phyloP scores from a whole-genome alignment of 2,113 vertebrate species.

The Chionomys nivalis region DNA sequence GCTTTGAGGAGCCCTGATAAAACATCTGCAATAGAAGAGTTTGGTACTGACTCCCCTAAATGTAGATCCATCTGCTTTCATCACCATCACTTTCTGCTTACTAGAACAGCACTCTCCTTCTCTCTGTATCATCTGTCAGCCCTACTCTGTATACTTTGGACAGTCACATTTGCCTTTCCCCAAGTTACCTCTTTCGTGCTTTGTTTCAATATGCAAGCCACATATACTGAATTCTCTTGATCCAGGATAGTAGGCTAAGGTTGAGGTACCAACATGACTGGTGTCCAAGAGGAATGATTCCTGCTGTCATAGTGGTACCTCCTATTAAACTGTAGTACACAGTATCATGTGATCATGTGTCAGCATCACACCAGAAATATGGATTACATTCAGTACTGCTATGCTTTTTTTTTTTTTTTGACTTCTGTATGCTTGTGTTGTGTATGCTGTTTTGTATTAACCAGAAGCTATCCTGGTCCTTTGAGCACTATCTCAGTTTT shows the following conservation, averaged over 20 bases:
- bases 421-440: not conserved
- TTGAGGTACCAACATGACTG: fast-evolving
- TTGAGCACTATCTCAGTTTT: not conserved
- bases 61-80: not conserved
- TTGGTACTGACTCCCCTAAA: not conserved
- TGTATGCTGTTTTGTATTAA: not conserved
- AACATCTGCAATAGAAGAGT: not conserved
- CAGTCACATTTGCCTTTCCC: not conserved
- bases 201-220: not conserved
- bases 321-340: not conserved
- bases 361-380: not conserved
- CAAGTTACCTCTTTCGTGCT: not conserved
- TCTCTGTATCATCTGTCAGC: not conserved
- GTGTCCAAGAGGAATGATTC: too few relatives aligned
- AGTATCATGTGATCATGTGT: not conserved
- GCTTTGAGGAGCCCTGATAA: not conserved
- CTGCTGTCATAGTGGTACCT: not conserved
- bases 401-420: not conserved
- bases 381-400: not conserved
- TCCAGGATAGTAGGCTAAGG: not conserved
- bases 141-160: not conserved
- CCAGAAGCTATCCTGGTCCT: not conserved
- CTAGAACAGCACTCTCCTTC: not conserved
- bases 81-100: too few relatives aligned
- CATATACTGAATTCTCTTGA: not conserved